These are phyloP conservation scores for Semnopithecus entellus DNA, from an alignment of 2,113 vertebrate species.

Conservation along the genomic window DNA sequence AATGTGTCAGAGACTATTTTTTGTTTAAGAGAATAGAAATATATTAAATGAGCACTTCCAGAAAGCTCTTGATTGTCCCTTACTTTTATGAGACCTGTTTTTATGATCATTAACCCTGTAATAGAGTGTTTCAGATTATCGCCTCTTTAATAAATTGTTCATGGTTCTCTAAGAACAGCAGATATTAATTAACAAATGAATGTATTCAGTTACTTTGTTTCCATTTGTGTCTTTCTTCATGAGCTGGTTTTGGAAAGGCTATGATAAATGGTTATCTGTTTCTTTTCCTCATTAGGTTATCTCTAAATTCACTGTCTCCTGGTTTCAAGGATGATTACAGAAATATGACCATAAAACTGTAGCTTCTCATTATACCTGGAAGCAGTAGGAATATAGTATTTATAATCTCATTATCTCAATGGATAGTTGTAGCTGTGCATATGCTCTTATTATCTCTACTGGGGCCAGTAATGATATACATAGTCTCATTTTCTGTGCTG, in stretches of 20 bases:
- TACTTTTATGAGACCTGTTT: background rate
- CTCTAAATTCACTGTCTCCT: constrained; percentile 47
- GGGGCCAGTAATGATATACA: constrained; percentile 63
- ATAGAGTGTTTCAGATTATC: background rate
- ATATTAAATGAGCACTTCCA: background rate
- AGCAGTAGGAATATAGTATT: constrained; percentile 69
- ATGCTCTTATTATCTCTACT: constrained; percentile 71
- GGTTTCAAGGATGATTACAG: constrained; percentile 59
- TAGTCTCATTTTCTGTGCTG: constrained; percentile 51
- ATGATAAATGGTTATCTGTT: constrained; percentile 30
- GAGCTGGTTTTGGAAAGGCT: constrained; percentile 46
- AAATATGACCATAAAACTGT: constrained; percentile 49
- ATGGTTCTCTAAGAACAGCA: constrained; percentile 23
- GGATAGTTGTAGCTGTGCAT: constrained; percentile 53
- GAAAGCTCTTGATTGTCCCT: background rate
- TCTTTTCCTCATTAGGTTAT: constrained; percentile 60
- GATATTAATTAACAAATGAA: constrained; percentile 19
- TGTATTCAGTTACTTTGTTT: background rate
- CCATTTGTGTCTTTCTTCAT: constrained; percentile 34
- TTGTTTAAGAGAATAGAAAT: constrained; percentile 26
- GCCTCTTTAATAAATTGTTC: background rate
- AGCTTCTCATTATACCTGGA: constrained; percentile 71
- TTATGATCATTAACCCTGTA: background rate
- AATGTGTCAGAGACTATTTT: background rate
- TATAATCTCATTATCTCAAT: constrained; percentile 77